These are phyloP conservation scores for Philhelius pedissequus DNA, from an alignment of 2,888 invertebrate species.

Conservation along the genomic window DNA sequence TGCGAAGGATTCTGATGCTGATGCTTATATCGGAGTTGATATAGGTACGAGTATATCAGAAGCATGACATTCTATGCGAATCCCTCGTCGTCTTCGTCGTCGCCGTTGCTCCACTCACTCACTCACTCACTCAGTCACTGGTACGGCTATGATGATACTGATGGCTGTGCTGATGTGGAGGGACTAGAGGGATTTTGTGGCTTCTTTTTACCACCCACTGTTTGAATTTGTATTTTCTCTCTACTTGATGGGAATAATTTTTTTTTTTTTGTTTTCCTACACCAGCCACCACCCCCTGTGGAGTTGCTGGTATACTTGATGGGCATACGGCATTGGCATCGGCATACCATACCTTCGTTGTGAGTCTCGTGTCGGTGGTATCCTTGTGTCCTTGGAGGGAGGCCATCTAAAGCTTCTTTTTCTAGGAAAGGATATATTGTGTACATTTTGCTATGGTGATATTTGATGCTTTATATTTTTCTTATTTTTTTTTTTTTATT, in stretches of 20 bases:
- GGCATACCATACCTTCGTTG: conserved; percentile 14
- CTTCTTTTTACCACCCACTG: conserved; percentile 60
- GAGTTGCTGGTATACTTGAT: conserved; percentile 33
- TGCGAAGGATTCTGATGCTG: background rate
- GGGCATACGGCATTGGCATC: too few species aligned
- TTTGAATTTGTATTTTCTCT: conserved; percentile 41
- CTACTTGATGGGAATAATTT: conserved; percentile 1
- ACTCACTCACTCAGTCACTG: conserved; percentile 53
- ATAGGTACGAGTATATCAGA: conserved; percentile 26
- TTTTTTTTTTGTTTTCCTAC: background rate
- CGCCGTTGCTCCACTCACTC: conserved; percentile 37
- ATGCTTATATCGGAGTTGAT: conserved; percentile 26
- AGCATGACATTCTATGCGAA: conserved; percentile 49
- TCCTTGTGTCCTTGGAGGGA: conserved; percentile 58
- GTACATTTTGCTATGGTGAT: conserved; percentile 68
- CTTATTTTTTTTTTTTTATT: background rate
- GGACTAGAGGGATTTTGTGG: conserved; percentile 22
- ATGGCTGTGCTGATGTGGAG: background rate
- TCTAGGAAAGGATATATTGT: conserved; percentile 62
- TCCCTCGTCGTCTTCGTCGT: background rate
- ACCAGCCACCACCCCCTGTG: background rate
- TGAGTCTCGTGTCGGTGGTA: conserved; percentile 21
- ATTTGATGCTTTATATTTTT: conserved; percentile 63
- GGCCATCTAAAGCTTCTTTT: conserved; percentile 63
- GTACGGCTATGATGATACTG: conserved; percentile 8